Conservation (phyloP, 2,797 vertebrate genomes). For the Pipistrellus kuhlii region DNA sequence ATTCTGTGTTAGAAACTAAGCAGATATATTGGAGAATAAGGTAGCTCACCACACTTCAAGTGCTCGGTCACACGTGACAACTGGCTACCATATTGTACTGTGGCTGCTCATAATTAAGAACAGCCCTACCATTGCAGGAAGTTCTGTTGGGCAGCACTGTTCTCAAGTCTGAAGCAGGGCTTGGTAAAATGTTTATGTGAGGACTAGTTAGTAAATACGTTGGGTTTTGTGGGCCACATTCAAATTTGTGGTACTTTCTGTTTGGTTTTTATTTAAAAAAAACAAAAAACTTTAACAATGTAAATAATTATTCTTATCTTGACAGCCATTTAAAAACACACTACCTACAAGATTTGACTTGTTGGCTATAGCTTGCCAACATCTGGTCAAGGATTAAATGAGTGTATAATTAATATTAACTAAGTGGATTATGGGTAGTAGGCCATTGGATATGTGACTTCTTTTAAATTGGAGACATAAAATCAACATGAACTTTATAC, state of each 20-base stretch:
- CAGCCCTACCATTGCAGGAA: background rate
- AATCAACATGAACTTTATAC: background rate
- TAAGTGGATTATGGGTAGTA: background rate
- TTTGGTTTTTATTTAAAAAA: background rate
- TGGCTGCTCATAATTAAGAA: background rate
- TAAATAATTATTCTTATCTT: background rate
- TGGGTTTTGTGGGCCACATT: background rate
- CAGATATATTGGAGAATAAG: background rate
- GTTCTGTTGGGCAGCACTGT: background rate
- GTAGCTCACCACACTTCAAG: background rate
- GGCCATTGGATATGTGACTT: background rate
- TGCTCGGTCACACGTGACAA: background rate
- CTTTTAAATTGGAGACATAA: background rate
- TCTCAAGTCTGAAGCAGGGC: background rate
- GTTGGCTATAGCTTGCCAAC: background rate
- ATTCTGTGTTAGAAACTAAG: background rate
- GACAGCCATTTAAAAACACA: background rate
- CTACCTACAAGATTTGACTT: background rate
- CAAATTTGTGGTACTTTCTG: background rate
- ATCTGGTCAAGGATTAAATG: background rate
- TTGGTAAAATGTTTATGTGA: background rate
- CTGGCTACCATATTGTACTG: background rate
- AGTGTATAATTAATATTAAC: background rate
- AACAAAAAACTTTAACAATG: background rate
- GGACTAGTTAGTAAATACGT: background rate